These are phyloP conservation scores for Ophion ellenae DNA, from an alignment of 2,888 invertebrate species.

Conservation along the genomic window DNA sequence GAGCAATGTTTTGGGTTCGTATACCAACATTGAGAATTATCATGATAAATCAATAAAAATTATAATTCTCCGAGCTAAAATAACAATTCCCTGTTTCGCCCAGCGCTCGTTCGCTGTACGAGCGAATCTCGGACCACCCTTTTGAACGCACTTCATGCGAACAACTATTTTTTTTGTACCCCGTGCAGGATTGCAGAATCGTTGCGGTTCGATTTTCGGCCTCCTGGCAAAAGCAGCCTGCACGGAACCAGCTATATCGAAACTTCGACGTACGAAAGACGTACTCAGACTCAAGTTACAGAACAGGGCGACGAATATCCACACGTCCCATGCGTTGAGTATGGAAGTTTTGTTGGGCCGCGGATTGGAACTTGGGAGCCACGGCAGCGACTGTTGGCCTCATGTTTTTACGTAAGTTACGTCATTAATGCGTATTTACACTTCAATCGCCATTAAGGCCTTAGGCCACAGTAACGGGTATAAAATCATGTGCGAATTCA, in stretches of 20 bases:
- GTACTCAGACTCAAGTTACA: constrained; percentile 81
- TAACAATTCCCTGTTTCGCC: no score
- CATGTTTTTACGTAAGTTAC: constrained; percentile 92
- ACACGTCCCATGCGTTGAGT: constrained; percentile 95
- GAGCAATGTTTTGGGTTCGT: constrained; percentile 91
- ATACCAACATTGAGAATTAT: not conserved
- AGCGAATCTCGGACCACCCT: no score
- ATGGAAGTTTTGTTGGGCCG: constrained; percentile 95
- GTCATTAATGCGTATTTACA: constrained; percentile 13
- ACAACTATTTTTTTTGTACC: not conserved
- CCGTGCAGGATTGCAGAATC: constrained; percentile 90
- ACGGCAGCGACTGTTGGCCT: constrained; percentile 97
- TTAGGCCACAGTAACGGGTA: no score
- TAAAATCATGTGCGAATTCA: no score
- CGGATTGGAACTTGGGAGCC: constrained; percentile 95
- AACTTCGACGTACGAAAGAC: constrained; percentile 81
- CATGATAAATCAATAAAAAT: no score
- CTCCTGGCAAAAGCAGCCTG: constrained; percentile 95
- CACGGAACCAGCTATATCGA: constrained; percentile 86
- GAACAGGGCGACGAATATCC: constrained; percentile 90
- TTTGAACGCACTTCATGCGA: not conserved
- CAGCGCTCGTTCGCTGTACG: no score
- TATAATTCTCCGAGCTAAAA: no score
- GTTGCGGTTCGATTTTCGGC: constrained; percentile 95
- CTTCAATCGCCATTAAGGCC: not conserved